phyloP scores from a whole-genome alignment of 2,797 vertebrate genomes.

The Notolepis coatsorum region DNA sequence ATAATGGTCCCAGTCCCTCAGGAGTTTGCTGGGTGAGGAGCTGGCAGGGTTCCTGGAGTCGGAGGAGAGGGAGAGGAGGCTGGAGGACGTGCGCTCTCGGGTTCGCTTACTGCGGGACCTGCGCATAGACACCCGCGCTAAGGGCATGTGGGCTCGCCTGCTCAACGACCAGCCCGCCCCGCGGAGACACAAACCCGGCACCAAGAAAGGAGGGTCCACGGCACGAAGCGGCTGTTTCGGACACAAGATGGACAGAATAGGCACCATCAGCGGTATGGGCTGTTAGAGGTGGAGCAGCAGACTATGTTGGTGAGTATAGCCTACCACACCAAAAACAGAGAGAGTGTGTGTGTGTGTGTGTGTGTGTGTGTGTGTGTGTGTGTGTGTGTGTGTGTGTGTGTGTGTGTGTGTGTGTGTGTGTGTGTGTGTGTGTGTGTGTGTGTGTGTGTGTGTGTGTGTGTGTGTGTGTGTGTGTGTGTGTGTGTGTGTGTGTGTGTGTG shows the following conservation, averaged over 20 bases:
- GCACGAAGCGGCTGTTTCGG: conserved; percentile 92
- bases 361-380: too few relatives aligned
- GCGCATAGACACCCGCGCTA: conserved; percentile 84
- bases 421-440: too few relatives aligned
- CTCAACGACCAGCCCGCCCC: conserved; percentile 83
- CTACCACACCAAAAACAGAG: not conserved
- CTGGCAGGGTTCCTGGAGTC: conserved; percentile 83
- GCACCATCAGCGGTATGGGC: conserved; percentile 94
- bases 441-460: too few relatives aligned
- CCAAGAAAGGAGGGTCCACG: conserved; percentile 87
- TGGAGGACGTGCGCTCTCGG: conserved; percentile 81
- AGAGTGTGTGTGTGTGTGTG: too few relatives aligned
- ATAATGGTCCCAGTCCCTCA: conserved; percentile 76
- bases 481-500: too few relatives aligned
- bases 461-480: too few relatives aligned
- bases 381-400: too few relatives aligned
- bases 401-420: too few relatives aligned
- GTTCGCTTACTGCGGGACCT: conserved; percentile 85
- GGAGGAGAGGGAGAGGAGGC: conserved; percentile 76
- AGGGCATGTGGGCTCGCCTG: conserved; percentile 87
- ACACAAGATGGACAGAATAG: conserved; percentile 97
- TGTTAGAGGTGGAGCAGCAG: conserved; percentile 87
- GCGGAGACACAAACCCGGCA: conserved; percentile 83
- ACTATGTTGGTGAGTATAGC: conserved; percentile 82
- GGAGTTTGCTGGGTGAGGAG: conserved; percentile 84